phyloP scores from a whole-genome alignment of 2,113 vertebrate species.

The Pyxicephalus adspersus region DNA sequence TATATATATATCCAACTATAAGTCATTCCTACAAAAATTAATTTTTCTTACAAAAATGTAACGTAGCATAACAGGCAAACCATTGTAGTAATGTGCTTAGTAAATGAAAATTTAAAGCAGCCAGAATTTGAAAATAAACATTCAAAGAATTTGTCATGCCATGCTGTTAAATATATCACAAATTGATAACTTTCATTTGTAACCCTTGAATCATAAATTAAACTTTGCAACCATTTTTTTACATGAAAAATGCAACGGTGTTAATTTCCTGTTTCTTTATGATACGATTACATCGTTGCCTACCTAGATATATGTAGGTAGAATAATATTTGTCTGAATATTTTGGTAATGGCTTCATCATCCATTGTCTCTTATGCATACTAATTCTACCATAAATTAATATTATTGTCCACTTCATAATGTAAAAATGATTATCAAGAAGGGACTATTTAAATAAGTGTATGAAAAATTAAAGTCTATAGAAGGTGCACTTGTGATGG shows the following conservation, averaged over 20 bases:
- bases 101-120: no score
- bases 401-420: not conserved
- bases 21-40: no score
- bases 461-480: not conserved
- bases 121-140: no score
- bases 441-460: not conserved
- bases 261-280: slow-evolving; percentile 9
- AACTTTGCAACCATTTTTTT: not conserved
- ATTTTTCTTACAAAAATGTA: no score
- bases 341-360: not conserved
- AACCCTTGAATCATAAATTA: not conserved
- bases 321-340: not conserved
- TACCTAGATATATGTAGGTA: not conserved
- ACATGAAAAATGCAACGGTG: not conserved
- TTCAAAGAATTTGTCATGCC: no score
- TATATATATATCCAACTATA: no score
- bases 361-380: not conserved
- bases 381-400: not conserved
- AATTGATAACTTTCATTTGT: not conserved
- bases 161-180: no score
- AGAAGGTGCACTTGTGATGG: not conserved
- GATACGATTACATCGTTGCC: not conserved
- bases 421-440: not conserved
- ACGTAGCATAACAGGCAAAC: no score
- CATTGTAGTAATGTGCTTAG: no score